Evolutionary conservation across 2,888 invertebrate genomes (phyloP).

Genomic region (Chrysolina oricalcia): DNA sequence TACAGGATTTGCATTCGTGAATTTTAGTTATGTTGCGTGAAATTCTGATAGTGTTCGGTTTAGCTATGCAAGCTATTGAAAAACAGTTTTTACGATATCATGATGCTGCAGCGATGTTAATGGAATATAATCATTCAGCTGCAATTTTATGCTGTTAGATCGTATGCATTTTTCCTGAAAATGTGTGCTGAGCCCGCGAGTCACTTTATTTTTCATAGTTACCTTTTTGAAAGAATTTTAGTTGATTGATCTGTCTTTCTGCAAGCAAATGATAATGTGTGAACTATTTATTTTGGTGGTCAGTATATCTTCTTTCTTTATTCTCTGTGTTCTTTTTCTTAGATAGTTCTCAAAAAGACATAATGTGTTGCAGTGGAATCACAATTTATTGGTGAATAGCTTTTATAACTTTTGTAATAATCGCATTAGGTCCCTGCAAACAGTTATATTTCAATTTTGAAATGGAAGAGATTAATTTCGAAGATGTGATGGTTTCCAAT

Average conservation of each 20-base stretch:
- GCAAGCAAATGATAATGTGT: too few relatives aligned
- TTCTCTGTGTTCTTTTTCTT: too few relatives aligned
- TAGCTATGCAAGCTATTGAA: not conserved
- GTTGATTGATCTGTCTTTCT: too few relatives aligned
- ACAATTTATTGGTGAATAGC: constrained; percentile 15
- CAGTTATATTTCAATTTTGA: constrained; percentile 44
- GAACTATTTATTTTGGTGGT: too few relatives aligned
- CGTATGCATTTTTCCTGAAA: too few relatives aligned
- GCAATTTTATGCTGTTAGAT: too few relatives aligned
- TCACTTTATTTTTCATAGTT: too few relatives aligned
- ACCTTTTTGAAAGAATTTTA: too few relatives aligned
- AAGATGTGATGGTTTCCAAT: not conserved
- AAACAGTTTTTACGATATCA: not conserved
- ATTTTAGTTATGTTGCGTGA: constrained; percentile 3
- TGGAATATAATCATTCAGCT: not conserved
- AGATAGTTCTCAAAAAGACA: too few relatives aligned
- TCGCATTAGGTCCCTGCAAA: constrained; percentile 23
- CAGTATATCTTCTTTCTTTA: too few relatives aligned
- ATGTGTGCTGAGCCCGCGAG: too few relatives aligned
- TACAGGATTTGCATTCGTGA: not conserved
- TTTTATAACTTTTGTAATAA: constrained; percentile 25
- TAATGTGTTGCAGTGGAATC: constrained; percentile 19
- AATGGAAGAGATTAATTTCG: not conserved
- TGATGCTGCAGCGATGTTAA: not conserved
- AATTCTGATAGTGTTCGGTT: not conserved